Percentiles rank a stretch among this genome's conserved stretches.
These are phyloP conservation scores for Zeus faber DNA, from an alignment of 2,113 vertebrate genomes.

Conservation along the genomic window DNA sequence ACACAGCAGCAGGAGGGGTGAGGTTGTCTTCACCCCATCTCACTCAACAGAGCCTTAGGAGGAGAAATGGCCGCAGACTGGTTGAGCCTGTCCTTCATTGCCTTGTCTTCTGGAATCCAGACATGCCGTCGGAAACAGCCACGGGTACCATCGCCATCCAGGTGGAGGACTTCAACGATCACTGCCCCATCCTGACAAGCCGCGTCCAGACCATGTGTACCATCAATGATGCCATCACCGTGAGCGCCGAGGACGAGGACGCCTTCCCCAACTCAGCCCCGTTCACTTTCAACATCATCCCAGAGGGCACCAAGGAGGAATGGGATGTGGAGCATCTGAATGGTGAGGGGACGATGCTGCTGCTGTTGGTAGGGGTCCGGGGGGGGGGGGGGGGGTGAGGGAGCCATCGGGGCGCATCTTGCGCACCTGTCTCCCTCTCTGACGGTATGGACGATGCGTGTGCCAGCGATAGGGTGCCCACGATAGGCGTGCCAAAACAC, in stretches of 20 bases:
- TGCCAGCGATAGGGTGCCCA: too few species aligned
- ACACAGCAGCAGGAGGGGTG: too few species aligned
- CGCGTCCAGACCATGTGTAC: constrained; percentile 70
- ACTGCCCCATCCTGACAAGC: constrained; percentile 82
- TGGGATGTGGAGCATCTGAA: constrained; percentile 79
- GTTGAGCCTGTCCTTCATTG: background rate
- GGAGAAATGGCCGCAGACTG: too few species aligned
- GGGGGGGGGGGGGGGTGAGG: too few species aligned
- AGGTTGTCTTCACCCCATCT: too few species aligned
- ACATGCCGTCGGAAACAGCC: constrained; percentile 76
- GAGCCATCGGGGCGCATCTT: too few species aligned
- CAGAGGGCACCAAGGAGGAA: constrained; percentile 70
- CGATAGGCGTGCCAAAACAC: too few species aligned
- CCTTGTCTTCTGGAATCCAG: constrained; percentile 29
- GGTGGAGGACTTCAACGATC: constrained; percentile 86
- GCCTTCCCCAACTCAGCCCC: constrained; percentile 75
- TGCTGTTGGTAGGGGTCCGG: too few species aligned
- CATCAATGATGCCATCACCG: constrained; percentile 54
- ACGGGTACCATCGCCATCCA: constrained; percentile 85
- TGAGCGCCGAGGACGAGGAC: constrained; percentile 82
- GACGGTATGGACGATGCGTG: too few species aligned
- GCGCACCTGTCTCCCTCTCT: too few species aligned
- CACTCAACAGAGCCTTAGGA: too few species aligned
- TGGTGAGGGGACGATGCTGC: constrained; percentile 68
- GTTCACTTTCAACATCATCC: constrained; percentile 78